These are phyloP conservation scores for Malthinus flaveolus DNA, from an alignment of 2,888 invertebrate species.

Conservation along the genomic window DNA sequence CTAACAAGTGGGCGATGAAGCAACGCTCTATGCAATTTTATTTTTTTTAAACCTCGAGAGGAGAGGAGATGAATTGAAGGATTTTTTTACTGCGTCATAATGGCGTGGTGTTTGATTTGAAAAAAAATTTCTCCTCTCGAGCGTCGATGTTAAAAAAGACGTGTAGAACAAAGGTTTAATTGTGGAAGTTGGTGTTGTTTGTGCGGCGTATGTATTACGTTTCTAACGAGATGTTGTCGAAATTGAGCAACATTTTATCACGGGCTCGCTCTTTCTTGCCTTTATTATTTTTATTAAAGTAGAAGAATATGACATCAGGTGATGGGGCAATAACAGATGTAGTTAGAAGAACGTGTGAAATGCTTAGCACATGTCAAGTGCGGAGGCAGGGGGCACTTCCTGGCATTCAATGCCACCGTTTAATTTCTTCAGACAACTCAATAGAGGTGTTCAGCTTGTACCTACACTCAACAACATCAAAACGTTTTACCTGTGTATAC, in stretches of 20 bases:
- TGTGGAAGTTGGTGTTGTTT: not conserved
- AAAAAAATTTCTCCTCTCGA: not conserved
- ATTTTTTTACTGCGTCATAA: conserved; percentile 1
- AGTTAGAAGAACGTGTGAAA: conserved; percentile 48
- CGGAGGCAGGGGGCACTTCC: conserved; percentile 45
- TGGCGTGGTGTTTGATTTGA: conserved; percentile 2
- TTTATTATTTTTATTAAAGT: conserved; percentile 14
- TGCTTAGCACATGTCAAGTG: conserved; percentile 48
- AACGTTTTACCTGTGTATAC: conserved; percentile 39
- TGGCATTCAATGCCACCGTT: conserved; percentile 45
- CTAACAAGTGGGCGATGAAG: not conserved
- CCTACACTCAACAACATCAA: conserved; percentile 30
- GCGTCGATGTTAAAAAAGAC: not conserved
- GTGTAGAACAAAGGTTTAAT: conserved; percentile 1
- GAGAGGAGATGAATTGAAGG: not conserved
- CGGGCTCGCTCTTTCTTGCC: not conserved
- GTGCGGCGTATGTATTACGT: conserved; percentile 3
- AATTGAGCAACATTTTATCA: conserved; percentile 15
- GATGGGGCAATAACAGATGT: conserved; percentile 31
- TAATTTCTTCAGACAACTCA: conserved; percentile 50
- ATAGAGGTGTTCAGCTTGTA: conserved; percentile 45
- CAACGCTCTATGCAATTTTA: conserved; percentile 1
- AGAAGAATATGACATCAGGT: conserved; percentile 30
- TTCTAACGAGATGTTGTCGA: conserved; percentile 14
- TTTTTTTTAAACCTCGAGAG: not conserved